Conservation (phyloP, 2,797 vertebrate species). For the Avahi laniger region DNA sequence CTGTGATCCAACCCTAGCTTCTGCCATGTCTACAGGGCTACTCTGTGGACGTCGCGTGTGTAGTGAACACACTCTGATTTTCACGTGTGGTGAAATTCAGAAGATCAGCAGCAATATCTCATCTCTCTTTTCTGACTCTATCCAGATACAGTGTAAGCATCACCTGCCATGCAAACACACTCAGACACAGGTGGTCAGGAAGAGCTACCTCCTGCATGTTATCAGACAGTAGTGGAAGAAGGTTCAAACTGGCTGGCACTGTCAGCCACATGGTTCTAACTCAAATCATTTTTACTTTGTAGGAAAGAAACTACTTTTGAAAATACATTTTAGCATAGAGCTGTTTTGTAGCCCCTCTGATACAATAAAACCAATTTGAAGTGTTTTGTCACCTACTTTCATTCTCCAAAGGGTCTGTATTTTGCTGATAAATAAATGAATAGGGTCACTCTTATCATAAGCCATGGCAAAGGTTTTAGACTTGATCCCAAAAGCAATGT, state of each 20-base stretch:
- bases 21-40: neutral
- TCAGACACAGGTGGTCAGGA: neutral
- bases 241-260: neutral
- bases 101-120: neutral
- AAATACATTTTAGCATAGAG: neutral
- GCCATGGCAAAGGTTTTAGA: neutral
- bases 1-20: neutral
- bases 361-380: neutral
- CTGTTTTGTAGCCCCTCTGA: neutral
- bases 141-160: neutral
- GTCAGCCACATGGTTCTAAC: neutral
- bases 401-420: neutral
- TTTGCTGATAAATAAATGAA: slow-evolving; percentile 19
- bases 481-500: neutral
- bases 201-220: neutral
- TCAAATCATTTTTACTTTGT: neutral
- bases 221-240: neutral
- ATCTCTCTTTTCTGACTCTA: neutral
- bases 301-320: neutral
- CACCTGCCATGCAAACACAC: neutral
- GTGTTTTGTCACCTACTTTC: neutral
- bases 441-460: neutral
- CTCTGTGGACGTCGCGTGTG: neutral
- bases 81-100: neutral
- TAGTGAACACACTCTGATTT: neutral